Base-by-base conservation (phyloP, 2,797 vertebrate genomes). In the Orestias chungarensis region DNA sequence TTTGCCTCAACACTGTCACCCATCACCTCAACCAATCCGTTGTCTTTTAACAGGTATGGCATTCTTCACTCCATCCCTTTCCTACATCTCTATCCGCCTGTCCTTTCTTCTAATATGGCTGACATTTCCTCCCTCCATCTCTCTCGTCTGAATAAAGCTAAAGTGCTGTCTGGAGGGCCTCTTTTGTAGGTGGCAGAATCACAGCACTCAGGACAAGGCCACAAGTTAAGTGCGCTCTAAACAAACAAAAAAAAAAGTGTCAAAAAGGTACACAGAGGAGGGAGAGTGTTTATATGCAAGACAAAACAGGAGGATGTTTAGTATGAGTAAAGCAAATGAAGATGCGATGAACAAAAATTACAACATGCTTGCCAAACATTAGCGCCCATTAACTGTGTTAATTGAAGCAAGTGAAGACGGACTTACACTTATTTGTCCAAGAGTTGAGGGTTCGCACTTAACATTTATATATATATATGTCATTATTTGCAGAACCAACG, bases 171-270 rank as follows among this genome's bases (percentile, higher is more conserved):
- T 82, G 62, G 79, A 90, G 80, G 86, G 84, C 64, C 71, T 25
- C 77, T 81, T 88, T 74, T 35, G 61, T 84, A 65, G 84, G 84
- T n/a, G 75, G 82, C 80, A 75, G 75, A 87, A 89, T 88, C 81
- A 87, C 11, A 70, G 69, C 3, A 9, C 80, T 83, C 65, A 67
- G 82, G 79, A 84, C 79, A 75, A 82, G 74, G 80, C 82, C 79
- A 77, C 77, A 61, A 79, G 88, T 91, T 87, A 88, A 91, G 82
- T 81, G 86, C 87, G 87, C 80, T 81, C 75, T 70, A 82, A 84
- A 81, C 70, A 76, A 68, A 80, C 76, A 68, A 72, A 76, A 82
- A 76, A 68, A 72, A 76, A 82, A 70, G 74, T 75, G 84, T 79
- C 82, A 77, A 68, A 54, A 74, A 9, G 52, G 79, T 65, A 47